A percentile compares a stretch with the other conserved stretches of the same genome.
Evolutionary conservation across 2,113 vertebrate species (phyloP).

Genomic region (Periophthalmus modestus): DNA sequence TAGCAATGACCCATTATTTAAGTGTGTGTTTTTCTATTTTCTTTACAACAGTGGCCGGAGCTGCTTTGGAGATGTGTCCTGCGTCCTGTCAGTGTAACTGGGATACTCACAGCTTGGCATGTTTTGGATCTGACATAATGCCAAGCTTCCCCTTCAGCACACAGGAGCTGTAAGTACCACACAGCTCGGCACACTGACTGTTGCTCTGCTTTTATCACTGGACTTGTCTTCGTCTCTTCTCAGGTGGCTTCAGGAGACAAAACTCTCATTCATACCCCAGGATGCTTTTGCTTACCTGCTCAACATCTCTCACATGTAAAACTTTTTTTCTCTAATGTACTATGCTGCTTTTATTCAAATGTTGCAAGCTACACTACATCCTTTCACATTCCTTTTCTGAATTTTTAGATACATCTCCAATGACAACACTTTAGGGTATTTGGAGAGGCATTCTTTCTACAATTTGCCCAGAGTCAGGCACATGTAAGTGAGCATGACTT

Average conservation of each 20-base stretch:
- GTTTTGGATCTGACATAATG: constrained; percentile 34
- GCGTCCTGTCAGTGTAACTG: constrained; percentile 39
- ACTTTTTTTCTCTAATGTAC: too few species aligned
- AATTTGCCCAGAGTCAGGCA: constrained; percentile 52
- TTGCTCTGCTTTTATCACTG: not conserved
- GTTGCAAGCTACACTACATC: too few species aligned
- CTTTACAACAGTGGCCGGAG: not conserved
- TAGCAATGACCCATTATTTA: constrained; percentile 37
- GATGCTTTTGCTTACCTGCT: constrained; percentile 48
- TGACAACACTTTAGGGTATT: constrained; percentile 37
- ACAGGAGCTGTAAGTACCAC: constrained; percentile 57
- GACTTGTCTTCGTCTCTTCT: constrained; percentile 15
- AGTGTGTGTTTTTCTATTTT: constrained; percentile 5
- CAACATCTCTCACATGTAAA: constrained; percentile 64
- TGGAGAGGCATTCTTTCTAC: constrained; percentile 60
- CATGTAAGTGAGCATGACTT: constrained; percentile 49
- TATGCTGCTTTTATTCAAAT: too few species aligned
- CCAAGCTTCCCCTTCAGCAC: constrained; percentile 48
- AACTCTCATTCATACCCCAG: constrained; percentile 44
- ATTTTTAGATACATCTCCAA: constrained; percentile 56
- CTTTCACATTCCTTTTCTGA: not conserved
- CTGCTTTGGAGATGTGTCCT: constrained; percentile 38
- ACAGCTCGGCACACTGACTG: not conserved
- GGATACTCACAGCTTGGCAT: constrained; percentile 29
- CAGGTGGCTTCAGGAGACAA: constrained; percentile 55